Percentiles rank a stretch among this genome's conserved stretches.
phyloP scores from a whole-genome alignment of 1,140 invertebrate genomes.

The Chrysopa pallens region DNA sequence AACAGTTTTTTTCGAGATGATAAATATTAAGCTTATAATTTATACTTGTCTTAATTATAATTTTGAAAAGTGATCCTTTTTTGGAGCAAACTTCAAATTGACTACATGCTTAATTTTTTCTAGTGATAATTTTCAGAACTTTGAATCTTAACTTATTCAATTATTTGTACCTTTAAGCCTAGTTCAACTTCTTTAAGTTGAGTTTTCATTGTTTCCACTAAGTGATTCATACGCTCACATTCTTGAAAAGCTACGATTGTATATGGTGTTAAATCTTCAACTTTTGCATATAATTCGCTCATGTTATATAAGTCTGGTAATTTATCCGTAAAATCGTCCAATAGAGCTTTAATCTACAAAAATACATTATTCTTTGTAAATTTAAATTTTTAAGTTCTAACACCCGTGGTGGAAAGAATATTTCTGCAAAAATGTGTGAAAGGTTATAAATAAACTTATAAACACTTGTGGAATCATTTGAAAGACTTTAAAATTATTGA shows the following conservation, averaged over 20 bases:
- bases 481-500: too few species aligned
- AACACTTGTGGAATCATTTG: too few species aligned
- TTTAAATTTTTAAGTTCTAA: neutral
- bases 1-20: too few species aligned
- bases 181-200: conserved; percentile 74
- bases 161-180: conserved; percentile 60
- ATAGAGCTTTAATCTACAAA: conserved; percentile 46
- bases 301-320: conserved; percentile 81
- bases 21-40: too few species aligned
- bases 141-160: neutral
- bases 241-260: conserved; percentile 89
- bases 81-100: too few species aligned
- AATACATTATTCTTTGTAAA: conserved; percentile 4
- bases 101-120: too few species aligned
- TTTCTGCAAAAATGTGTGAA: conserved; percentile 1
- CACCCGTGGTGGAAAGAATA: neutral
- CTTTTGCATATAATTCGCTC: conserved; percentile 64
- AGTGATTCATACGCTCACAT: conserved; percentile 84
- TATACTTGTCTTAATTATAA: too few species aligned
- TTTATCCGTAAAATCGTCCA: conserved; percentile 82
- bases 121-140: neutral
- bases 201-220: conserved; percentile 61
- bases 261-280: conserved; percentile 80
- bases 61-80: too few species aligned
- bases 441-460: too few species aligned